A percentile compares a stretch with the other conserved stretches of the same genome.
Conservation (phyloP, 2,888 invertebrate species). For the Drosophila nr. fundita region DNA sequence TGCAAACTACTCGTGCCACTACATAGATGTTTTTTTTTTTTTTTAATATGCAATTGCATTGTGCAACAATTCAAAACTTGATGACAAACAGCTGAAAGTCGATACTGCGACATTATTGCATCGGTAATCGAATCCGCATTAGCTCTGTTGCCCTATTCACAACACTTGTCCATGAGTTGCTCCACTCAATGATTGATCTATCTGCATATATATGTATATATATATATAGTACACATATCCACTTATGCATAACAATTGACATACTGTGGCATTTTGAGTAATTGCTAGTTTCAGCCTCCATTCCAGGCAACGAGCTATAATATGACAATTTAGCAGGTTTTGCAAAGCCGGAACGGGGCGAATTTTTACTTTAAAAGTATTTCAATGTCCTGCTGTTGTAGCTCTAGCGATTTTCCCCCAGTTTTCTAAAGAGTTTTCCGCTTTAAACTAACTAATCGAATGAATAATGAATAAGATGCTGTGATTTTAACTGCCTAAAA, state of each 20-base stretch:
- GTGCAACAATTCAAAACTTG: conserved; percentile 30
- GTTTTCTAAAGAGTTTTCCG: not conserved
- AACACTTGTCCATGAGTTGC: conserved; percentile 9
- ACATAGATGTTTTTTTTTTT: not conserved
- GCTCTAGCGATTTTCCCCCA: not conserved
- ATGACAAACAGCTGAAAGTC: conserved; percentile 30
- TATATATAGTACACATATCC: not conserved
- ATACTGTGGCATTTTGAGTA: conserved; percentile 14
- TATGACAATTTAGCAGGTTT: not conserved
- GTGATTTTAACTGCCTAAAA: not conserved
- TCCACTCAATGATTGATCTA: conserved; percentile 33
- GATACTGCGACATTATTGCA: conserved; percentile 19
- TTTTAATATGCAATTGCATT: conserved; percentile 13
- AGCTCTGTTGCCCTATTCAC: conserved; percentile 8
- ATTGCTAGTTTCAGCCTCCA: not conserved
- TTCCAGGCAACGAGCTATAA: not conserved
- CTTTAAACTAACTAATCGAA: not conserved
- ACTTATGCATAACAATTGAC: conserved; percentile 8
- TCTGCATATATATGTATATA: not conserved
- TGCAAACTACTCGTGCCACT: not conserved
- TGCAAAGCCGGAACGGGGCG: not conserved
- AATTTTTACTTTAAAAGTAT: not conserved
- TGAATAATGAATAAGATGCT: not conserved
- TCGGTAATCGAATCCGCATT: conserved; percentile 35
- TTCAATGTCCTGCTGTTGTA: not conserved